These are phyloP conservation scores for Trididemnum miniatum DNA, from an alignment of 23 tunicate species.

Conservation along the genomic window DNA sequence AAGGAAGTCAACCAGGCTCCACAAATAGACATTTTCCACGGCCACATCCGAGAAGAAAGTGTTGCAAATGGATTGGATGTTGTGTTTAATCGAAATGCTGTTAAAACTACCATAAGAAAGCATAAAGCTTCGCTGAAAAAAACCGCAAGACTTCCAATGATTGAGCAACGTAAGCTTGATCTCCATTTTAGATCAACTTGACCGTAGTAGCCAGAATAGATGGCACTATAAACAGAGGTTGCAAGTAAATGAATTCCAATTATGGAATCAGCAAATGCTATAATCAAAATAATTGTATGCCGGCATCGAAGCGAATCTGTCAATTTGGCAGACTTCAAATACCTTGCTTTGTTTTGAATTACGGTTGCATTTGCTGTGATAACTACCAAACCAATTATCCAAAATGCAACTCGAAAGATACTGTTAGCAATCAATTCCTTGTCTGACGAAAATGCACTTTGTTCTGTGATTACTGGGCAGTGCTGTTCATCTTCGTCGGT, in stretches of 20 bases:
- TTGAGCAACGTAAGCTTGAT: not conserved
- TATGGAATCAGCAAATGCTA: conserved; percentile 26
- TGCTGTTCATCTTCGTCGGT: not conserved
- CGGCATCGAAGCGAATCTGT: not conserved
- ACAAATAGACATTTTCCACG: not conserved
- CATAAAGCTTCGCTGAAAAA: conserved; percentile 17
- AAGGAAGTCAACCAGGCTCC: not conserved
- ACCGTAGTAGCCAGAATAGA: conserved; percentile 10
- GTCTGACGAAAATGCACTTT: too few relatives aligned
- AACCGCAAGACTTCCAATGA: not conserved
- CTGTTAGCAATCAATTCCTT: not conserved
- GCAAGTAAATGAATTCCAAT: conserved; percentile 33
- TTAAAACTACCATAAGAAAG: conserved; percentile 1
- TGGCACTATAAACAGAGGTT: conserved; percentile 3
- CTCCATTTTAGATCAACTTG: conserved; percentile 16
- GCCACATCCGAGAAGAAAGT: not conserved
- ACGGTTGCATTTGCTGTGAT: not conserved
- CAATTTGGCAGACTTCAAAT: not conserved
- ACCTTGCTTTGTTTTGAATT: not conserved
- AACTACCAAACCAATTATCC: not conserved
- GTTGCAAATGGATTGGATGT: conserved; percentile 6
- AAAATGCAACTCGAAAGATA: not conserved
- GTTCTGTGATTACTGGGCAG: not conserved
- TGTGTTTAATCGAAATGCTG: not conserved
- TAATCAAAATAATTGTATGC: conserved; percentile 10